A percentile compares a stretch with the other conserved stretches of the same genome.
phyloP scores from a whole-genome alignment of 2,888 invertebrate species.

The Spisula solida region DNA sequence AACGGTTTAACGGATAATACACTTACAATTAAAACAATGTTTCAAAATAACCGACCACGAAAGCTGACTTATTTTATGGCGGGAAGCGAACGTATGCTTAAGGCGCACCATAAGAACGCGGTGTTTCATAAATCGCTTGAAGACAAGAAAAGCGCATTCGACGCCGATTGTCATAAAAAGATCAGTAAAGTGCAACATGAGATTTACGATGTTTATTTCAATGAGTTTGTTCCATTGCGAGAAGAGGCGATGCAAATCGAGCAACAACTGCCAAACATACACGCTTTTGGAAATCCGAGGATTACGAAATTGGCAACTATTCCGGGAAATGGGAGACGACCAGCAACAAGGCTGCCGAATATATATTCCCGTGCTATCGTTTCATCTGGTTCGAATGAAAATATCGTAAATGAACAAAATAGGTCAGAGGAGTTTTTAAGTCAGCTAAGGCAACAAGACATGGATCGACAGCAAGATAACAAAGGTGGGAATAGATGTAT shows the following conservation, averaged over 20 bases:
- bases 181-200: slow-evolving; percentile 67
- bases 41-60: slow-evolving; percentile 1
- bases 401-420: not conserved
- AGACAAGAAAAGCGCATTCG: slow-evolving; percentile 54
- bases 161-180: slow-evolving; percentile 57
- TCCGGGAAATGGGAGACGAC: slow-evolving; percentile 25
- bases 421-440: slow-evolving; percentile 29
- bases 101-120: slow-evolving; percentile 68
- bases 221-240: slow-evolving; percentile 66
- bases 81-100: slow-evolving; percentile 68
- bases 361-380: slow-evolving; percentile 29
- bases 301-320: slow-evolving; percentile 49
- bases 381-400: slow-evolving; percentile 26
- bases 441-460: slow-evolving; percentile 30
- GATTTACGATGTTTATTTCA: slow-evolving; percentile 70
- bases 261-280: slow-evolving; percentile 32
- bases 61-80: slow-evolving; percentile 59
- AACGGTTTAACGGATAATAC: too few relatives aligned
- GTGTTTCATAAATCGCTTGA: slow-evolving; percentile 63
- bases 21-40: slow-evolving; percentile 10
- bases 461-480: slow-evolving; percentile 14
- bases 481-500: not conserved
- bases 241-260: slow-evolving; percentile 53
- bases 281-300: slow-evolving; percentile 23
- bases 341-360: slow-evolving; percentile 32